Evolutionary conservation across 2,888 invertebrate species (phyloP), one percentile per base, ranked within the genome.

Genomic region (Acleris cristana): DNA sequence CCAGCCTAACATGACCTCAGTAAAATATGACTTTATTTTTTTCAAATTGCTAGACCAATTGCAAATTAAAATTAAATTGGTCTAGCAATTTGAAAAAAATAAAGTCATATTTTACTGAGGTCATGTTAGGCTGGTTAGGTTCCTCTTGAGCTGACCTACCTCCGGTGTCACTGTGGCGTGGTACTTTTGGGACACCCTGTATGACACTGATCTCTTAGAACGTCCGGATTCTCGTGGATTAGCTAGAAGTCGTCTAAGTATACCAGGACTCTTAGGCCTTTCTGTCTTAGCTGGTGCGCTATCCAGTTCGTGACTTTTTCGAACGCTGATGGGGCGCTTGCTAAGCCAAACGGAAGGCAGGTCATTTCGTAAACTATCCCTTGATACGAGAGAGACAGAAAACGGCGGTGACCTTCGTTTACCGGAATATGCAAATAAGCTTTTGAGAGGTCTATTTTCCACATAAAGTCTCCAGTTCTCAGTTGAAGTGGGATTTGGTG

Each of bases 161-260:
- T n/a, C n/a, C n/a, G n/a, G n/a, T n/a, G n/a, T n/a, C n/a, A n/a
- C n/a, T n/a, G n/a, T n/a, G n/a, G n/a, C n/a, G n/a, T n/a, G n/a
- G n/a, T n/a, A n/a, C n/a, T n/a, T n/a, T n/a, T n/a, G n/a, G n/a
- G n/a, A n/a, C n/a, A n/a, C n/a, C n/a, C 52, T 21, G 30, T 53
- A 14, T 19, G 44, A n/a, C 30, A 52, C 40, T 62, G 70, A 26
- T 60, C 12, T 56, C 19, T 19, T 16, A 56, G 44, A 14, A 19
- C 7, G 12, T 2, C 21, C 44, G 44, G 63, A 30, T 71, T 26
- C 23, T 64, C 48, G 53, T 70, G 51, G 19, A 61, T 65, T 21
- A 69, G 7, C 5, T 73, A 54, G 56, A 70, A 74, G 52, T 74
- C 73, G 63, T 72, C 72, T 49, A 72, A 52, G 18, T 74, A 71